Evolutionary conservation across 2,888 invertebrate species (phyloP).

Genomic region (Reticulitermes lucifugus): DNA sequence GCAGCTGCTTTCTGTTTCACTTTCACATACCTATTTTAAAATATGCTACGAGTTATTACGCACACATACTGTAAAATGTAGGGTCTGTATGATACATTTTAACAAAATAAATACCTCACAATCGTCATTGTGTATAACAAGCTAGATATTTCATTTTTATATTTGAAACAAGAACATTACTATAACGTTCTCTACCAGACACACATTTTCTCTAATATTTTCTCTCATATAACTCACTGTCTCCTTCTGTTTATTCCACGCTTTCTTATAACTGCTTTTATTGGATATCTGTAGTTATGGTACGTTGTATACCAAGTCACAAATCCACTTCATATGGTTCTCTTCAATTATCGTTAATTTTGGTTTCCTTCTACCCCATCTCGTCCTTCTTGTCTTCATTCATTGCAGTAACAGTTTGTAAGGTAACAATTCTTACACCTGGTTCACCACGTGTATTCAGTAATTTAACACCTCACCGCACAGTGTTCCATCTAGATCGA

Average conservation of each 20-base stretch:
- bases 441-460: no score
- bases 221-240: not conserved
- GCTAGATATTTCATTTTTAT: not conserved
- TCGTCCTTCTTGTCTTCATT: not conserved
- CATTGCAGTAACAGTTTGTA: not conserved
- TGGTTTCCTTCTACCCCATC: not conserved
- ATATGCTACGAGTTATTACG: not conserved
- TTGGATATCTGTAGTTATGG: not conserved
- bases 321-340: constrained; percentile 7
- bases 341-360: constrained; percentile 36
- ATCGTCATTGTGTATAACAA: not conserved
- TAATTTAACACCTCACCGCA: no score
- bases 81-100: not conserved
- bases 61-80: not conserved
- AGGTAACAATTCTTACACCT: no score
- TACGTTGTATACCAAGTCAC: not conserved
- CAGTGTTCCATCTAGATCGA: no score
- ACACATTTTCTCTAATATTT: not conserved
- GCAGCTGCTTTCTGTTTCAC: not conserved
- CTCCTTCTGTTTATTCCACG: not conserved
- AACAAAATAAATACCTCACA: not conserved
- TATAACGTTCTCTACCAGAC: not conserved
- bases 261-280: not conserved
- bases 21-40: not conserved
- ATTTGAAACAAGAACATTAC: not conserved